Evolutionary conservation across 2,888 invertebrate species (phyloP).

Genomic region (Rhagonycha lutea): DNA sequence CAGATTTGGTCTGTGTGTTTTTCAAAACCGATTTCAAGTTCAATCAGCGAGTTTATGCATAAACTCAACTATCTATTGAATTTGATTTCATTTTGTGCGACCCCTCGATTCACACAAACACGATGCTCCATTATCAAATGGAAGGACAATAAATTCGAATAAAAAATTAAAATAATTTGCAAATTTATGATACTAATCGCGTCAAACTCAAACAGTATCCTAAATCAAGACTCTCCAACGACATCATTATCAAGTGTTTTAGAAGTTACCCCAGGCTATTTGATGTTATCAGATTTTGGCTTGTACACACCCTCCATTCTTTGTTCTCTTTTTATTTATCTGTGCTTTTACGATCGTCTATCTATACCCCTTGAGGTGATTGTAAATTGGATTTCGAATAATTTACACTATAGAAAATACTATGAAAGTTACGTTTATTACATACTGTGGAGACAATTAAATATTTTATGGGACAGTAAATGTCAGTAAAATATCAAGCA

Average conservation of each 20-base stretch:
- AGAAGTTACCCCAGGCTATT: slow-evolving; percentile 43
- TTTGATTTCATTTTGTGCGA: neutral
- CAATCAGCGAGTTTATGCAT: slow-evolving; percentile 46
- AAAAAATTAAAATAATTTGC: slow-evolving; percentile 21
- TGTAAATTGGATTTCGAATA: slow-evolving; percentile 40
- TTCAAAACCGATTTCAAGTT: slow-evolving; percentile 47
- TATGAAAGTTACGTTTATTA: neutral
- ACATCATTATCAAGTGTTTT: slow-evolving; percentile 47
- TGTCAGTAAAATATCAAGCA: neutral
- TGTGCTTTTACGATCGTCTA: slow-evolving; percentile 40
- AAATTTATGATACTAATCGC: slow-evolving; percentile 22
- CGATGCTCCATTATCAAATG: neutral
- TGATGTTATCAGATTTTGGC: slow-evolving; percentile 46
- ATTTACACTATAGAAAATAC: slow-evolving; percentile 11
- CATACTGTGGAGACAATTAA: neutral
- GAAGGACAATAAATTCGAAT: neutral
- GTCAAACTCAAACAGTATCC: slow-evolving; percentile 36
- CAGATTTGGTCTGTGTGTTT: slow-evolving; percentile 51
- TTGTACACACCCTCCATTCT: slow-evolving; percentile 45
- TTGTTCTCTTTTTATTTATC: slow-evolving; percentile 43
- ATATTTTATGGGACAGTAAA: neutral
- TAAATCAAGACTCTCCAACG: slow-evolving; percentile 48
- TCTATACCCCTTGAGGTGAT: slow-evolving; percentile 40
- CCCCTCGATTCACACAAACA: neutral
- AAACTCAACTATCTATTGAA: slow-evolving; percentile 1